Base-by-base conservation (phyloP, 2,888 invertebrate genomes). In the Caenorhabditis angaria region DNA sequence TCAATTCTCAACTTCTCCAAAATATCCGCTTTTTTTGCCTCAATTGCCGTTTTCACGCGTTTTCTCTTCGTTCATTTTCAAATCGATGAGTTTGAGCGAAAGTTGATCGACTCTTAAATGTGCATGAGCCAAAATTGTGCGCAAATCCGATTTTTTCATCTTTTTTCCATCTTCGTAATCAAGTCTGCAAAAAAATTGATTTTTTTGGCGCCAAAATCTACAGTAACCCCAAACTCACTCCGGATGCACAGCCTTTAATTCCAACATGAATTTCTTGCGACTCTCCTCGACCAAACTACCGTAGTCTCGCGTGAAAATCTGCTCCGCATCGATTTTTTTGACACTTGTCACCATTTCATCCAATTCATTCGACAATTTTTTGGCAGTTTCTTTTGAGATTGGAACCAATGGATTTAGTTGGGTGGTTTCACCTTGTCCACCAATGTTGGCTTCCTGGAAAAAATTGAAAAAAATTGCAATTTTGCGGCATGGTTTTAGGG, bases 41-140 rank as follows among this genome's bases (percentile, higher is more conserved):
- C 61, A 35, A 76, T 58, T 1, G 61, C 29, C 2, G 50, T 18
- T 18, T 63, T 48, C 10, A 76, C 47, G n/a, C n/a, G n/a, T n/a
- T n/a, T n/a, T n/a, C n/a, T n/a, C n/a, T n/a, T n/a, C n/a, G n/a
- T n/a, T n/a, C n/a, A 77, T 64, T 47, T 77, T 76, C 48, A 58
- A 48, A 29, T 74, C 67, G 47, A 77, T 71, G 27, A 80, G 41
- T 29, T 76, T 65, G 41, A 70, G 62, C 24, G 57, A 70, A 12
- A 80, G 61, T 53, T 77, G 77, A 59, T 80, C 77, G 32, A 80
- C 61, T 67, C 92, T 91, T 35, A 92, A 90, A 85, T 93, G 93
- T 55, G 93, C 92, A 85, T 94, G 93, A 51, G 93, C 90, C 25
- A 94, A 91, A 84, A 94, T 92, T 32, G 93, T 89, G 88, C 94